These are phyloP conservation scores for Hypanus sabinus DNA, from an alignment of 2,113 vertebrate species.

Conservation along the genomic window DNA sequence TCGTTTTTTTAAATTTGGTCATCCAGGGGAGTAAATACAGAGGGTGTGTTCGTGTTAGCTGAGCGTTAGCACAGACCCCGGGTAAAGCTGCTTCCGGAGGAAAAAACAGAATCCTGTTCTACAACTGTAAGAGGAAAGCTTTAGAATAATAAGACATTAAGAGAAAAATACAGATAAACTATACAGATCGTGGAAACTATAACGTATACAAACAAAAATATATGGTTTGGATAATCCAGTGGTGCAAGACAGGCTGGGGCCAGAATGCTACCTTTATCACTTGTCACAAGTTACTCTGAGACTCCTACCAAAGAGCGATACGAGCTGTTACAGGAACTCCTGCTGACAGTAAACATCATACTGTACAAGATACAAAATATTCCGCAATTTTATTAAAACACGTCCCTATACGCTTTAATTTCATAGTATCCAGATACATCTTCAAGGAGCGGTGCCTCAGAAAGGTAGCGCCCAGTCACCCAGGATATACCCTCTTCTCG, in stretches of 20 bases:
- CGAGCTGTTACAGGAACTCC: too few relatives aligned
- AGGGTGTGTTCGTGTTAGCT: not conserved
- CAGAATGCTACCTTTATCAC: not conserved
- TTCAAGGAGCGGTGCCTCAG: too few relatives aligned
- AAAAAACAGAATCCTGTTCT: not conserved
- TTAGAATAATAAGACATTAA: not conserved
- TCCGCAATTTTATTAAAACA: not conserved
- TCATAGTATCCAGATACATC: too few relatives aligned
- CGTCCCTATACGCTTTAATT: too few relatives aligned
- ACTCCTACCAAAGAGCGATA: too few relatives aligned
- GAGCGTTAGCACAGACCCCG: not conserved
- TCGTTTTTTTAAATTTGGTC: constrained; percentile 49
- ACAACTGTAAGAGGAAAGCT: not conserved
- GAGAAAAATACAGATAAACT: too few relatives aligned
- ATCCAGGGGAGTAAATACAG: constrained; percentile 28
- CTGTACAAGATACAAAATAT: not conserved
- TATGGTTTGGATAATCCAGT: not conserved
- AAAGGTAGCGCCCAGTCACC: too few relatives aligned
- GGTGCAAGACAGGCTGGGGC: not conserved
- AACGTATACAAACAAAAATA: not conserved
- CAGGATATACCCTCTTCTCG: too few relatives aligned
- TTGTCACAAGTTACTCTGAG: not conserved
- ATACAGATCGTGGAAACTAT: too few relatives aligned
- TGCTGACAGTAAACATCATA: too few relatives aligned
- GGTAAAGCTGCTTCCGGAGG: not conserved